These are phyloP conservation scores for Hydraecia micacea DNA, from an alignment of 2,888 invertebrate species.

Conservation along the genomic window DNA sequence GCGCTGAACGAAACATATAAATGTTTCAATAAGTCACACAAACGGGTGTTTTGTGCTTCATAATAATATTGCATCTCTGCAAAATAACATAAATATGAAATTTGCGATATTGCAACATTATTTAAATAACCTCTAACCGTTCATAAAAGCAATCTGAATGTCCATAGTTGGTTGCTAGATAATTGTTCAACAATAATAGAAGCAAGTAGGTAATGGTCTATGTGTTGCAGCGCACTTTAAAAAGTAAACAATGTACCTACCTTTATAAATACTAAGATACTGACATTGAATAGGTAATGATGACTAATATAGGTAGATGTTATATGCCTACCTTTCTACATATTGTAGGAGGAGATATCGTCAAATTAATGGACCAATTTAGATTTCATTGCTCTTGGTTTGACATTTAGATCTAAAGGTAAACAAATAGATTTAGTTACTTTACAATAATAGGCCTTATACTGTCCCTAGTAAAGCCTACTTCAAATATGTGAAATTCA, in stretches of 20 bases:
- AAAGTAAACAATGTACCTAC: constrained; percentile 27
- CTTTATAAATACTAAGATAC: constrained; percentile 16
- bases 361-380: not conserved
- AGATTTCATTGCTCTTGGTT: not conserved
- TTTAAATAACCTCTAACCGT: constrained; percentile 25
- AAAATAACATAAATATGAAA: constrained; percentile 22
- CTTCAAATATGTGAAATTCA: constrained; percentile 35
- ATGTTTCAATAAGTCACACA: constrained; percentile 20
- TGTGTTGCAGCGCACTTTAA: constrained; percentile 24
- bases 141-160: constrained; percentile 35
- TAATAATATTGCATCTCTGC: not conserved
- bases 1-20: not conserved
- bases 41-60: not conserved
- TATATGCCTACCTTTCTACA: constrained; percentile 9
- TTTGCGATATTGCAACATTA: constrained; percentile 10
- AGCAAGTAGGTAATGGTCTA: not conserved
- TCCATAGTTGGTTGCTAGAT: constrained; percentile 37
- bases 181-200: constrained; percentile 30
- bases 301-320: constrained; percentile 49
- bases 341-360: not conserved
- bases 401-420: not conserved
- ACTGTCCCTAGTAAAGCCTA: constrained; percentile 14
- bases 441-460: not conserved
- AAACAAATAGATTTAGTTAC: not conserved
- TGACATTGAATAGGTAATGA: constrained; percentile 36